phyloP scores from a whole-genome alignment of 2,888 invertebrate species.

The Epinotia brunnichana region DNA sequence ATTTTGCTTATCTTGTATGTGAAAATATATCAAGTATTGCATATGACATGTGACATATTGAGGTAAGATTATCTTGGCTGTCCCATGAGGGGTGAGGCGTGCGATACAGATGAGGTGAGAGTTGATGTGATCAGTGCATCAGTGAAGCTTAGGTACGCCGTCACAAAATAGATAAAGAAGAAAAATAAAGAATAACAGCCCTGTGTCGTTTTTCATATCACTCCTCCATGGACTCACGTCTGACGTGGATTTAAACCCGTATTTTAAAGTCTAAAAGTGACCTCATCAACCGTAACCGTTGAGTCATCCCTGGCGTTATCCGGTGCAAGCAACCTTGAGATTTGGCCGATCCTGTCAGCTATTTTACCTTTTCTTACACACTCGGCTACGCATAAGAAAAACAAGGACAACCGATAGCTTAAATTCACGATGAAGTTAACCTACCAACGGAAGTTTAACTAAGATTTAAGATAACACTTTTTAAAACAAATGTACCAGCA shows the following conservation, averaged over 20 bases:
- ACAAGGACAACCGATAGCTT: background rate
- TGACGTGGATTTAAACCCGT: background rate
- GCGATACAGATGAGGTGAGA: too few relatives aligned
- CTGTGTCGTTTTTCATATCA: too few relatives aligned
- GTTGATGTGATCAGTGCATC: too few relatives aligned
- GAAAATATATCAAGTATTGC: too few relatives aligned
- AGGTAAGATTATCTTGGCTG: too few relatives aligned
- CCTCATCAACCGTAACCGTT: background rate
- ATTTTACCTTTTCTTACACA: background rate
- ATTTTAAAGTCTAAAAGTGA: constrained; percentile 3
- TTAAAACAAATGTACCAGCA: background rate
- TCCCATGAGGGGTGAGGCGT: too few relatives aligned
- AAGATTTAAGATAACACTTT: background rate
- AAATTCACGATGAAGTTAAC: background rate
- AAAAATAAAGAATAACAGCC: too few relatives aligned
- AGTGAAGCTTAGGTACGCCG: too few relatives aligned
- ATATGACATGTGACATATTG: too few relatives aligned
- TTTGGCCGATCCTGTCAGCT: background rate
- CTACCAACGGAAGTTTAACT: background rate
- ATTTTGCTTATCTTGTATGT: too few relatives aligned
- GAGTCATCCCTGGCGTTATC: constrained; percentile 16
- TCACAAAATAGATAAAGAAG: too few relatives aligned
- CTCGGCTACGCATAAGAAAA: background rate
- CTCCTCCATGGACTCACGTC: too few relatives aligned
- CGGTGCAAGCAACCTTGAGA: constrained; percentile 1